phyloP scores from a whole-genome alignment of 1,140 invertebrate species.

The Atta colombica region DNA sequence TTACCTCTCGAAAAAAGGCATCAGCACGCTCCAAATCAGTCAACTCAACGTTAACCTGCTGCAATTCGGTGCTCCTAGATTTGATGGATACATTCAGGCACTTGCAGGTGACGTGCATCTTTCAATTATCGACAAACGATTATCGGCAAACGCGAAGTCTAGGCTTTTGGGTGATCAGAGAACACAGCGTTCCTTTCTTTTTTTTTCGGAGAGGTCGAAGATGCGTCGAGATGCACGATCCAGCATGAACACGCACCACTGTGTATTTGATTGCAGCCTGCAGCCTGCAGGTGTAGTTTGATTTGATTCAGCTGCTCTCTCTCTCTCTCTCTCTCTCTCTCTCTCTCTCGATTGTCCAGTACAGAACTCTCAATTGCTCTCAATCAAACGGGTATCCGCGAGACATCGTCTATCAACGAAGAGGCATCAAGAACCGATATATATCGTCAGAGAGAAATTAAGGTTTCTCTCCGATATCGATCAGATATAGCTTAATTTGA shows the following conservation, averaged over 20 bases:
- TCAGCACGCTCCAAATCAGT: conserved; percentile 81
- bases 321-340: neutral
- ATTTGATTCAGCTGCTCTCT: neutral
- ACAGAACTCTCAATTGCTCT: neutral
- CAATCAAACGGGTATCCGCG: neutral
- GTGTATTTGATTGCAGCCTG: neutral
- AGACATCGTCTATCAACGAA: neutral
- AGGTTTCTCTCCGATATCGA: neutral
- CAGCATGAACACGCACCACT: neutral
- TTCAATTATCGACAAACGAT: conserved; percentile 19
- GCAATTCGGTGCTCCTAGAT: conserved; percentile 81
- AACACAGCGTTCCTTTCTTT: neutral
- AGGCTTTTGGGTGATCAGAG: neutral
- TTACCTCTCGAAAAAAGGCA: conserved; percentile 85
- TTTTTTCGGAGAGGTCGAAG: neutral
- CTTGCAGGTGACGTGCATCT: conserved; percentile 85
- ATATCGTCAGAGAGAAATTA: too few species aligned
- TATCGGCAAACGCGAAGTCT: neutral
- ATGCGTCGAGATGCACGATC: neutral
- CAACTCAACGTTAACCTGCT: conserved; percentile 81
- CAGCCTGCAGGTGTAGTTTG: neutral
- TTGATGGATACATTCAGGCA: conserved; percentile 87
- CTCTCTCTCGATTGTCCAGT: too few species aligned
- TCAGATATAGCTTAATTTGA: neutral
- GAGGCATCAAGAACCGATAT: neutral